Evolutionary conservation across 2,797 vertebrate genomes (phyloP), one percentile per base, ranked within the genome.

Genomic region (Tolypeutes matacus): DNA sequence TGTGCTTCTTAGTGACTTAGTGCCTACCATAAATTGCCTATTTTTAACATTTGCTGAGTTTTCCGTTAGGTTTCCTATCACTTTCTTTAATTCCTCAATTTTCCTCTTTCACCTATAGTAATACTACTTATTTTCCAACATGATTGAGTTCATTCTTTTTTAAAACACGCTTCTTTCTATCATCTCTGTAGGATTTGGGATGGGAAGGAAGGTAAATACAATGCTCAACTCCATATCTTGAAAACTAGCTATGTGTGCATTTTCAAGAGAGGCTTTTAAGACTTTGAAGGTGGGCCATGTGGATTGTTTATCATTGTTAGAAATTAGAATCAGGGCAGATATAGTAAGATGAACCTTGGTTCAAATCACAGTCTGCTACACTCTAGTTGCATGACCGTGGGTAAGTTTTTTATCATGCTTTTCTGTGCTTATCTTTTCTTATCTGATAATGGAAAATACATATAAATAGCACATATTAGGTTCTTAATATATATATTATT

Each of bases 71-170:
- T 72, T 80, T 89, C 27, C 49, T 31, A 76, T 69, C 18, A 31
- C 27, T 89, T 82, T 53, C n/a, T 65, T 89, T 49, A 69, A 42
- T 56, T 78, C 34, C 31, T 86, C 56, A 14, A 2, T 51, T n/a
- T 65, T 65, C 65, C 34, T 67, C 67, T 80, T 73, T 18, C 2
- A 51, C 21, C 77, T 15, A 21, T 78, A 70, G 20, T 62, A 42
- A 6, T 42, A 15, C 39, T 60, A 36, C 46, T 92, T n/a, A 2
- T 70, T 39, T 86, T 81, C 49, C 36, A 81, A 14, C 75, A 49
- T 67, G 25, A 86, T 65, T 86, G 67, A 90, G 81, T 84, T 65
- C 60, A 81, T 67, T 91, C 6, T 64, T 78, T 90, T 62, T 78
- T 73, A 36, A 25, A 56, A 23, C 25, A 27, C 91, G 11, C 8